Evolutionary conservation across 2,113 vertebrate genomes (phyloP).

Genomic region (Corythaixoides concolor): DNA sequence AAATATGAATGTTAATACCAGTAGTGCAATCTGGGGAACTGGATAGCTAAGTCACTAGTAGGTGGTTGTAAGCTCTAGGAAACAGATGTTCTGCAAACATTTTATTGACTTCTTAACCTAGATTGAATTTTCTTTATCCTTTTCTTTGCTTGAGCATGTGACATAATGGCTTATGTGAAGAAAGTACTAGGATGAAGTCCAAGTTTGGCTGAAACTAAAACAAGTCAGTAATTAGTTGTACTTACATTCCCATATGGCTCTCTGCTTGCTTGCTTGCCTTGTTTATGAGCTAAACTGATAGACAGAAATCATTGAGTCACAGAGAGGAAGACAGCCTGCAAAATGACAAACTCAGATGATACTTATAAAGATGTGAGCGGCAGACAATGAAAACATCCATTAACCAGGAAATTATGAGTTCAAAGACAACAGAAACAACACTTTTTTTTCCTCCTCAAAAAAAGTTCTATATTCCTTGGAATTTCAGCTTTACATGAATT

Average conservation of each 20-base stretch:
- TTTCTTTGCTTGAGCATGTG: not conserved
- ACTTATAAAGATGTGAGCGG: not conserved
- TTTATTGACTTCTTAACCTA: not conserved
- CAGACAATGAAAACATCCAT: not conserved
- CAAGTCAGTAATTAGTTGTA: constrained; percentile 28
- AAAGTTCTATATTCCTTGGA: not conserved
- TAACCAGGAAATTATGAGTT: not conserved
- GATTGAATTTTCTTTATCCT: not conserved
- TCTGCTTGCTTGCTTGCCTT: not conserved
- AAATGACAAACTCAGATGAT: not conserved
- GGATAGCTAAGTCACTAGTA: not conserved
- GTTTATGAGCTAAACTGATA: constrained; percentile 11
- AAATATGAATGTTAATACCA: not conserved
- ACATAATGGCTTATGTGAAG: constrained; percentile 1
- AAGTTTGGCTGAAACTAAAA: constrained; percentile 23
- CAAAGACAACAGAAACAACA: not conserved
- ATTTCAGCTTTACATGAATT: not conserved
- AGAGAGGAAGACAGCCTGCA: not conserved
- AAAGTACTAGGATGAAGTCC: constrained; percentile 24
- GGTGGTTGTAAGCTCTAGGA: not conserved
- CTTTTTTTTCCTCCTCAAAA: not conserved
- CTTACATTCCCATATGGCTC: constrained; percentile 39
- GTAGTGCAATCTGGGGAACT: not conserved
- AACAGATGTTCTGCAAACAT: not conserved
- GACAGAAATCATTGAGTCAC: not conserved